A percentile compares a stretch with the other conserved stretches of the same genome.
Conservation (phyloP, 2,888 invertebrate genomes). For the Trichacis sp. region DNA sequence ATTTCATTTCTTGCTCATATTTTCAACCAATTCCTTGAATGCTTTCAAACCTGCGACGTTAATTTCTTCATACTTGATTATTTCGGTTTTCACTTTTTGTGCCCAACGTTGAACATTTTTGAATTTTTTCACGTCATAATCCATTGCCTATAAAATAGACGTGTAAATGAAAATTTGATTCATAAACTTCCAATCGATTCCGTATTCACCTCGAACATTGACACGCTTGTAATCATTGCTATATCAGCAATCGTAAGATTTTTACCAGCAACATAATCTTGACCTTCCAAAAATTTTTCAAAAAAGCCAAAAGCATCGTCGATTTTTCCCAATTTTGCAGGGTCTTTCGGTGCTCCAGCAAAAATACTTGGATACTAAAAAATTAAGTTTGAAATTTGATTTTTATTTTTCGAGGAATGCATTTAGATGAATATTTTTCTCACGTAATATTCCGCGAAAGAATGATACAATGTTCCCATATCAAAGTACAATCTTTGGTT, state of each 20-base stretch:
- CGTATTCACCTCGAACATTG: constrained; percentile 81
- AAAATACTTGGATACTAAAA: constrained; percentile 68
- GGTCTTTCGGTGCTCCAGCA: constrained; percentile 70
- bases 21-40: constrained; percentile 54
- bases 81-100: constrained; percentile 72
- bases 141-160: constrained; percentile 66
- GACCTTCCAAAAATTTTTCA: constrained; percentile 79
- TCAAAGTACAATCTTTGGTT: constrained; percentile 77
- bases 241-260: constrained; percentile 84
- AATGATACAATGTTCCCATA: constrained; percentile 71
- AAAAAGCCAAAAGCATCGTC: constrained; percentile 78
- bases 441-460: constrained; percentile 73
- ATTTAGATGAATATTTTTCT: too few relatives aligned
- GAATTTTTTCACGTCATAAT: constrained; percentile 78
- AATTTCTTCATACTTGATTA: constrained; percentile 72
- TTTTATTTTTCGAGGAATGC: too few relatives aligned
- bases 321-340: constrained; percentile 77
- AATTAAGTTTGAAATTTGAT: too few relatives aligned
- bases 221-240: constrained; percentile 76
- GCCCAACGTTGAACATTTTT: constrained; percentile 78
- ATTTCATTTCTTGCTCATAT: constrained; percentile 60
- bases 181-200: too few relatives aligned
- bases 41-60: constrained; percentile 57
- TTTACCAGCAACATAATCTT: constrained; percentile 80
- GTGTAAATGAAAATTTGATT: too few relatives aligned